Base-by-base conservation (phyloP, 2,797 vertebrate species). In the Pseudopleuronectes americanus region DNA sequence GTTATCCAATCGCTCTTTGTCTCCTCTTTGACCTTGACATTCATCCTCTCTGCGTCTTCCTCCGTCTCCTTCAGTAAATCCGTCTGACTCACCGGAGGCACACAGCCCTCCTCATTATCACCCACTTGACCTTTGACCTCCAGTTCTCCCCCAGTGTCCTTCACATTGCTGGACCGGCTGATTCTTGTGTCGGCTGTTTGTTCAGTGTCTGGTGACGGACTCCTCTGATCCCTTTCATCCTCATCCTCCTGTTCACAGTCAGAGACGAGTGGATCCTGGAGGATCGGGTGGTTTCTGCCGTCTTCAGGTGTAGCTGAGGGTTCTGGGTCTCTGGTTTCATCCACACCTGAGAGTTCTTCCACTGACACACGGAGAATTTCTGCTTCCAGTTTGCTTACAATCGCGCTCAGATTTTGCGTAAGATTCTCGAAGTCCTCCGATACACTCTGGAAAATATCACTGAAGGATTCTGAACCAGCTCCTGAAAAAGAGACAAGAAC, bases 381-480 rank as follows among this genome's bases (percentile, higher is more conserved):
- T 36, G 38, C n/a, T 0, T 90, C 79, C 64, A 93, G 59, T 52
- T 77, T 87, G 4, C 16, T 48, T 23, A 57, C 69, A 56, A 92
- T 79, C 1, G 26, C 19, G 53, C 49, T 65, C 9, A 93, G 55
- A 56, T 51, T 84, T 48, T 84, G 66, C 16, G 64, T 26, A 2
- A 93, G 83, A 28, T 59, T 57, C 13, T 84, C 67, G 3, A 92
- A 2, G 28, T 92, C 89, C 9, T 89, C 80, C n/a, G 58, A 67
- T 24, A 92, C 74, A 28, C 75, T 79, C 19, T 57, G 21, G 6
- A 90, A 43, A 12, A 58, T 65, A 8, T 68, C 31, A 7, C 7
- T 38, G 48, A 83, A 41, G 23, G 69, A 62, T 59, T 79, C 52
- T 6, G 70, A 66, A 45, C 22, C 52, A 51, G 69, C 49, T 56